A percentile compares a stretch with the other conserved stretches of the same genome.
Conservation (phyloP, 2,113 vertebrate genomes). For the Paedocypris sp. region DNA sequence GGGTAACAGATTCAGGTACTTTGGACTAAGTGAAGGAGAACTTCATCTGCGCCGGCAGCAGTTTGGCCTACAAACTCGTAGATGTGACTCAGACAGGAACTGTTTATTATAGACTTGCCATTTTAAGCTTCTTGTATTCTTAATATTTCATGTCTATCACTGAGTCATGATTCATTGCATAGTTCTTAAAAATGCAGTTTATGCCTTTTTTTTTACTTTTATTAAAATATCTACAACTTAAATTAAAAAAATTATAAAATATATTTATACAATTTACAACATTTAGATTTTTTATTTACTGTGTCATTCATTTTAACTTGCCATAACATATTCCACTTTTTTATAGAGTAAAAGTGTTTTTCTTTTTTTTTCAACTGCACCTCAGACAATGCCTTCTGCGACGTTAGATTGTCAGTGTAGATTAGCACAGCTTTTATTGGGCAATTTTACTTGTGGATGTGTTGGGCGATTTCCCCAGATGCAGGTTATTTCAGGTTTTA, state of each 20-base stretch:
- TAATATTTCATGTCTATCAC: slow-evolving; percentile 11
- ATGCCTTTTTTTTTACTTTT: too few relatives aligned
- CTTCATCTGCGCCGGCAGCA: slow-evolving; percentile 6
- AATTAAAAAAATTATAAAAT: too few relatives aligned
- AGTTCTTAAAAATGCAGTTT: background rate
- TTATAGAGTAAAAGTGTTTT: too few relatives aligned
- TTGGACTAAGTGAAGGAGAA: background rate
- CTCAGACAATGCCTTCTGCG: too few relatives aligned
- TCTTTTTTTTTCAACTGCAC: too few relatives aligned
- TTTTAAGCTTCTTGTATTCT: background rate
- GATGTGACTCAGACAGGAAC: background rate
- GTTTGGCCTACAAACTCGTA: slow-evolving; percentile 6
- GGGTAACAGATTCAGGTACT: background rate
- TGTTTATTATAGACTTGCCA: background rate
- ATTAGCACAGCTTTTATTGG: too few relatives aligned
- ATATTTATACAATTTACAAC: background rate
- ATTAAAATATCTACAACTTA: too few relatives aligned
- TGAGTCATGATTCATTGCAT: background rate
- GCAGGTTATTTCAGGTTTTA: background rate
- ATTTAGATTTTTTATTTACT: background rate
- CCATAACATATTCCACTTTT: too few relatives aligned
- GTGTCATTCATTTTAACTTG: too few relatives aligned
- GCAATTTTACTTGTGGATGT: background rate
- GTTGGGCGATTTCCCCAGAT: background rate
- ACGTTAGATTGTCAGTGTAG: too few relatives aligned